phyloP scores from a whole-genome alignment of 2,888 invertebrate genomes.

The Ligdia adustata region DNA sequence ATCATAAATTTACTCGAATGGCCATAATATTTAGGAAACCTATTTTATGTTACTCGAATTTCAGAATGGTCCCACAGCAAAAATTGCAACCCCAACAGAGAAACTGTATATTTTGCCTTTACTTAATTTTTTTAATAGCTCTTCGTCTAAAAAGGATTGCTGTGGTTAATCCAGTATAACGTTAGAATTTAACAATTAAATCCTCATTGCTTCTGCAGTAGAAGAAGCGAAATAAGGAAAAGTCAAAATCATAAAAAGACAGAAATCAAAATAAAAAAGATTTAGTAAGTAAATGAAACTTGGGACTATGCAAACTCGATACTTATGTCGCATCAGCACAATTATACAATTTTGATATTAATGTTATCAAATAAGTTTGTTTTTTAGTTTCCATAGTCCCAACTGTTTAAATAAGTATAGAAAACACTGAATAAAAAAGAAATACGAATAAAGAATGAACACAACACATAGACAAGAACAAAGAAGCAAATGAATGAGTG shows the following conservation, averaged over 20 bases:
- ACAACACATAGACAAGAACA: slow-evolving; percentile 35
- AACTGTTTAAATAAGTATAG: slow-evolving; percentile 19
- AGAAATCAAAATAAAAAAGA: slow-evolving; percentile 38
- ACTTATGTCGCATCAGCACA: no score
- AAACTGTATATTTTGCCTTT: not conserved
- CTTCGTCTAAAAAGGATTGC: slow-evolving; percentile 68
- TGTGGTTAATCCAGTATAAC: slow-evolving; percentile 61
- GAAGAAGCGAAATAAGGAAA: slow-evolving; percentile 62
- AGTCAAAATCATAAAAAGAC: slow-evolving; percentile 34
- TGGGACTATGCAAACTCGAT: slow-evolving; percentile 8
- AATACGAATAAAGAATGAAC: slow-evolving; percentile 30
- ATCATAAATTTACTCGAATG: no score
- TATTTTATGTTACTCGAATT: no score
- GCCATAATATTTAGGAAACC: no score
- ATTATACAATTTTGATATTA: no score
- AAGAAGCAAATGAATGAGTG: slow-evolving; percentile 42
- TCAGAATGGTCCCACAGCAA: no score
- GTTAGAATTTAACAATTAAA: slow-evolving; percentile 28
- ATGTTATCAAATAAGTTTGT: not conserved
- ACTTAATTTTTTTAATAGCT: no score
- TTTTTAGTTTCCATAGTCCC: slow-evolving; percentile 7
- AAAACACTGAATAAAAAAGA: slow-evolving; percentile 36
- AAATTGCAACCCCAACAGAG: not conserved
- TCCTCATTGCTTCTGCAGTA: slow-evolving; percentile 80
- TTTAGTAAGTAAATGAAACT: slow-evolving; percentile 32